phyloP scores from a whole-genome alignment of 2,888 invertebrate species.

The Rutpela maculata region DNA sequence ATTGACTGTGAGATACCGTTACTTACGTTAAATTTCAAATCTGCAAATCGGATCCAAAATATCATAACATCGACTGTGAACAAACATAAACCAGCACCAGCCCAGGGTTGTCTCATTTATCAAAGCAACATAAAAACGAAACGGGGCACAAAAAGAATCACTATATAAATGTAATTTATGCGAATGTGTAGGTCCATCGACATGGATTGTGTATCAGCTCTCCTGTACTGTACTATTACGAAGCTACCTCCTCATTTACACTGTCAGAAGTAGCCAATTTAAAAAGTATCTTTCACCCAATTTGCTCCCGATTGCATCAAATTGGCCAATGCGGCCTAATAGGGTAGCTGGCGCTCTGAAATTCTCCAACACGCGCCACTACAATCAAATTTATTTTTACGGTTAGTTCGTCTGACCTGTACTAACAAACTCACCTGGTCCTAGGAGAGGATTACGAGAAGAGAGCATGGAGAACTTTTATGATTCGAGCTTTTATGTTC shows the following conservation, averaged over 20 bases:
- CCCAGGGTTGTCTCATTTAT: conserved; percentile 7
- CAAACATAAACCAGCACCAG: conserved; percentile 53
- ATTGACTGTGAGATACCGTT: neutral
- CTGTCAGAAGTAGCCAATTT: conserved; percentile 51
- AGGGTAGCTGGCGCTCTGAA: conserved; percentile 36
- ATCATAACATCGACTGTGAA: conserved; percentile 50
- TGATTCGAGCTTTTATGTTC: conserved; percentile 28
- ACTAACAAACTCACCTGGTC: conserved; percentile 33
- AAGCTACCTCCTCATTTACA: conserved; percentile 19
- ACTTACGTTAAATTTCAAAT: neutral
- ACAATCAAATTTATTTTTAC: conserved; percentile 44
- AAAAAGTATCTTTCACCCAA: conserved; percentile 64
- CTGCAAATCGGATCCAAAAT: conserved; percentile 36
- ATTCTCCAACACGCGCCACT: conserved; percentile 27
- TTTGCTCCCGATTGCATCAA: conserved; percentile 67
- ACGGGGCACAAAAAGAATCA: conserved; percentile 4
- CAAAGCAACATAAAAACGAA: neutral
- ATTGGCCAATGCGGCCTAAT: conserved; percentile 61
- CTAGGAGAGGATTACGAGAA: neutral
- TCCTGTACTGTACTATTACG: neutral
- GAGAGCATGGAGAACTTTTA: conserved; percentile 26
- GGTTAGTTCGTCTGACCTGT: conserved; percentile 32
- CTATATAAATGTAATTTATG: conserved; percentile 26
- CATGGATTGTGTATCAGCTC: conserved; percentile 10
- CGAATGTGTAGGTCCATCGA: neutral